These are phyloP conservation scores for Diphyllodes magnificus DNA, from an alignment of 2,113 vertebrate genomes.

Conservation along the genomic window DNA sequence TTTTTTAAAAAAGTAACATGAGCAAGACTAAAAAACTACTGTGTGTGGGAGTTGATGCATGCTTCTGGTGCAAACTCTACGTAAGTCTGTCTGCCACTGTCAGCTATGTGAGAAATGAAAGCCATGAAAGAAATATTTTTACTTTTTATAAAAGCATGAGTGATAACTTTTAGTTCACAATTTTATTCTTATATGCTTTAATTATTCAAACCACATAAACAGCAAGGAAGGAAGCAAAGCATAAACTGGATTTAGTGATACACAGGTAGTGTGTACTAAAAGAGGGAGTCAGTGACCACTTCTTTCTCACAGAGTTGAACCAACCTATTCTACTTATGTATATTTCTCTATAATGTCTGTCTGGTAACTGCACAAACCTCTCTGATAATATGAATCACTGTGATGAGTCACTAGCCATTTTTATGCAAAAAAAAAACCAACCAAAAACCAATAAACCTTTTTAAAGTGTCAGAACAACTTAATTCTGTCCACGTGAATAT, in stretches of 20 bases:
- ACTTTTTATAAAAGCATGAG: neutral
- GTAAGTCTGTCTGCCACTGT: neutral
- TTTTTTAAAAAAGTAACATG: neutral
- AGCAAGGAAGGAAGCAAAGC: neutral
- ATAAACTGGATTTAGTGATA: neutral
- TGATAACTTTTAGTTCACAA: neutral
- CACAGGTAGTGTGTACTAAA: neutral
- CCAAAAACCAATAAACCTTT: neutral
- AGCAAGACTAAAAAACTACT: neutral
- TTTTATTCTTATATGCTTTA: neutral
- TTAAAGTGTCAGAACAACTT: neutral
- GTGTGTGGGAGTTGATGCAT: neutral
- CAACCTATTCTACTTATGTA: neutral
- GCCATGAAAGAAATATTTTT: neutral
- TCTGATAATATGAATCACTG: neutral
- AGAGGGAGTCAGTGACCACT: neutral
- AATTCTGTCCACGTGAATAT: neutral
- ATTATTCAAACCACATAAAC: neutral
- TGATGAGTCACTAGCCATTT: neutral
- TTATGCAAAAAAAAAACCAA: neutral
- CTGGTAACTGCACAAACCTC: neutral
- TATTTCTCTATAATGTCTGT: neutral
- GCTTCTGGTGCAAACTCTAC: neutral
- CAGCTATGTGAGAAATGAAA: neutral
- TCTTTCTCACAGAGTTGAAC: neutral